A percentile compares a stretch with the other conserved stretches of the same genome.
These are phyloP conservation scores for Melipona quadrifasciata DNA, from an alignment of 1,140 invertebrate species.

Conservation along the genomic window DNA sequence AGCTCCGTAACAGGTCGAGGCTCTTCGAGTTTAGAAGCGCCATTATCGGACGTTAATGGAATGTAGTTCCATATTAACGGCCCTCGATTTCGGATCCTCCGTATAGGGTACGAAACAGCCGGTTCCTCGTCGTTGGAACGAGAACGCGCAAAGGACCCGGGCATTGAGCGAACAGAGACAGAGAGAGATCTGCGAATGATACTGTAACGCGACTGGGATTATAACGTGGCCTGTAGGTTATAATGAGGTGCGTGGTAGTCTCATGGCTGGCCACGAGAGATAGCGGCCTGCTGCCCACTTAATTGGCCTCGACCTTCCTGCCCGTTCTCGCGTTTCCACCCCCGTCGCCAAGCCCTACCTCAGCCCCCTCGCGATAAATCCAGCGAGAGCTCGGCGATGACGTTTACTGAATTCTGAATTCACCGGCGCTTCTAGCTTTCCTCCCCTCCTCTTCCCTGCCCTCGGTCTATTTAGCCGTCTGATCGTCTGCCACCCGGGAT, in stretches of 20 bases:
- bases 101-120: conserved; percentile 65
- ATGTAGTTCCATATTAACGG: conserved; percentile 70
- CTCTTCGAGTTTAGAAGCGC: conserved; percentile 57
- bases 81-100: conserved; percentile 65
- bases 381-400: conserved; percentile 4
- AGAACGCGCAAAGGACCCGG: conserved; percentile 1
- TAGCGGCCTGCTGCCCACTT: conserved; percentile 70
- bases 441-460: background rate
- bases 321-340: conserved; percentile 59
- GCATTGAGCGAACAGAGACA: conserved; percentile 8
- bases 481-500: background rate
- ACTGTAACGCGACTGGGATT: conserved; percentile 71
- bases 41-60: conserved; percentile 69
- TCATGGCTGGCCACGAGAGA: conserved; percentile 71
- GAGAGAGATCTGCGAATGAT: conserved; percentile 68
- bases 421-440: background rate
- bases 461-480: background rate
- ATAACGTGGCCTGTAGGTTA: conserved; percentile 70
- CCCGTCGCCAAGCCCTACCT: conserved; percentile 18
- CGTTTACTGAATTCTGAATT: conserved; percentile 28
- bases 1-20: conserved; percentile 20
- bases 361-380: conserved; percentile 30
- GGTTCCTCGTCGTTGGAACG: conserved; percentile 53
- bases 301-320: conserved; percentile 69
- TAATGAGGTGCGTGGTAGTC: conserved; percentile 74